Base-by-base conservation (phyloP, 2,113 vertebrate genomes). In the Mesembrinibis cayennensis region DNA sequence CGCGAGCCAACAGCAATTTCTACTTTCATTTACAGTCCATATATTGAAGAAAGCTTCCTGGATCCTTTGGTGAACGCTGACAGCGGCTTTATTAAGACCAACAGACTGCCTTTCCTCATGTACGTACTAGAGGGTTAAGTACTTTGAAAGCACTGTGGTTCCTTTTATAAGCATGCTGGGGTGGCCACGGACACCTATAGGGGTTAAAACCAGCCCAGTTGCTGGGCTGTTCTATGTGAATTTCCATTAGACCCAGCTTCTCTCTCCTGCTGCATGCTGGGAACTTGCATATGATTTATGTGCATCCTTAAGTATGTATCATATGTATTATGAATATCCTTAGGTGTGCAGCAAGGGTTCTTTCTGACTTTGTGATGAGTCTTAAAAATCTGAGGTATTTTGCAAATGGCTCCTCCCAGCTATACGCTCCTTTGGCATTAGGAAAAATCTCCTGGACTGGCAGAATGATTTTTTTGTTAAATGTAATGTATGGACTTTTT, bases 171-270 rank as follows among this genome's bases (percentile, higher is more conserved):
- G 4, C 6, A 23, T 3, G 30, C 11, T 30, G 63, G 63, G 22
- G 40, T n/a, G 17, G 29, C 5, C 50, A 21, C 0, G 11, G 44
- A 55, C 1, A 0, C 27, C 25, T 30, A 2, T 0, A 42, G 44
- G 2, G 14, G 21, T 17, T 19, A 44, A 67, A 55, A 66, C 2
- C 9, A 36, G 38, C 22, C 29, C 82, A 36, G 2, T 4, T 36
- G 16, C 70, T 45, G 52, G 2, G 19, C 52, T 59, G 42, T 10
- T 32, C 81, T 22, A 0, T 6, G 13, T 18, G 53, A 34, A 52
- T 61, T 21, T 32, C 8, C 27, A 11, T 20, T 3, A 53, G 47
- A 66, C 25, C 8, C 52, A 65, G 32, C 14, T 69, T 59, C 40
- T 71, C 53, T 21, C 20, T 23, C n/a, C 40, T 44, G 40, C 61